Evolutionary conservation across 2,888 invertebrate species (phyloP).

Genomic region (Nymphalis polychloros): DNA sequence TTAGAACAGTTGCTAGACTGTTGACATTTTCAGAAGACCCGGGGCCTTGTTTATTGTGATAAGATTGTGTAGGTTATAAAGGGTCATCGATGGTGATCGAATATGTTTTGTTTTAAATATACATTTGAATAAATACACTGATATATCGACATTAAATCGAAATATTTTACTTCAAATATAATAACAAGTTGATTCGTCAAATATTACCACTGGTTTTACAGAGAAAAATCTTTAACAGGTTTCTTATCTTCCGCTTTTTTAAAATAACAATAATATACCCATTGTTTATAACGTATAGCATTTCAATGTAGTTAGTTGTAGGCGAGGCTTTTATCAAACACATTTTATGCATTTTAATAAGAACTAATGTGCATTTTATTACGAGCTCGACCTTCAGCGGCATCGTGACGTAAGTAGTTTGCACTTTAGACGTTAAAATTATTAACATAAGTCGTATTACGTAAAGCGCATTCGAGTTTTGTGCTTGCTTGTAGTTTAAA

Average conservation of each 20-base stretch:
- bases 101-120: not conserved
- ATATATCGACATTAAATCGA: not conserved
- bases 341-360: constrained; percentile 15
- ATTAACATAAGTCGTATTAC: constrained; percentile 7
- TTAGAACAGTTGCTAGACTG: not conserved
- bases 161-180: too few relatives aligned
- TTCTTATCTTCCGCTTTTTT: not conserved
- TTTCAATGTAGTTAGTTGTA: not conserved
- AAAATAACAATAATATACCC: not conserved
- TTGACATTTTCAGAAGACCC: constrained; percentile 5
- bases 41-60: constrained; percentile 1
- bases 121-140: not conserved
- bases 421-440: constrained; percentile 14
- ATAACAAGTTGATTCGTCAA: too few relatives aligned
- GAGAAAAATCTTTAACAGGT: too few relatives aligned
- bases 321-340: not conserved
- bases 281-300: not conserved
- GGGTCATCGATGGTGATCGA: not conserved
- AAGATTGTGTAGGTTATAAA: constrained; percentile 8
- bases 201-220: too few relatives aligned
- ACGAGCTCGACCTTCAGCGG: constrained; percentile 17
- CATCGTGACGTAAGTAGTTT: constrained; percentile 1
- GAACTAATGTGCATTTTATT: constrained; percentile 23
- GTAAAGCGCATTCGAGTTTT: not conserved
- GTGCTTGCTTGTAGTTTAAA: not conserved